Base-by-base conservation (phyloP, 1,140 invertebrate genomes). In the Eulimnadia texana region DNA sequence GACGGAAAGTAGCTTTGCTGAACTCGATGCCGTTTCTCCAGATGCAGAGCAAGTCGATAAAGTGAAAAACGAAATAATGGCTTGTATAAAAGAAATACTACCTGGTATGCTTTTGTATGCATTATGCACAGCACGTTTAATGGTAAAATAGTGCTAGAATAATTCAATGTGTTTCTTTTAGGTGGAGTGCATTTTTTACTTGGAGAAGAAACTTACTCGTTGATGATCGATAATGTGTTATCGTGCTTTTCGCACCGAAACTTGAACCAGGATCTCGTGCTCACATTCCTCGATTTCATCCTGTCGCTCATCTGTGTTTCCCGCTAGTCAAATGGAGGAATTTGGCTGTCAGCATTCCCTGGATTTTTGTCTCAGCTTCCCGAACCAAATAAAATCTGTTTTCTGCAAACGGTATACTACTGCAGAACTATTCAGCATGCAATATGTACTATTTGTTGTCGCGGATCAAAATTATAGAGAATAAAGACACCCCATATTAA, bases 251-350 rank as follows among this genome's bases (percentile, higher is more conserved):
- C 25, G 24, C 24, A 57, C 55, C 11, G 20, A 11, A 27, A 19
- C 3, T 27, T 27, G 11, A 57, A 57, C 22, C 28, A 27, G 11
- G 55, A 57, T 20, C 55, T 57, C 28, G 55, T 33, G 9, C 33
- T 57, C n/a, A 57, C 55, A 3, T 57, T 57, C n/a, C 55, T 57
- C 19, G 55, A 57, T 57, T 57, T 57, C 55, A 20, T 27, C 6
- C 29, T 57, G n/a, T 42, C 33, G 25, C 55, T 29, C 13, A 33
- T 57, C 29, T 29, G 55, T 57, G 16, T 42, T 42, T 16, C 33
- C 16, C 6, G 33, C 16, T 42, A 42, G 16, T 16, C 33, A 42
- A 42, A 42, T 16, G 16, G 33, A 9, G 33, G 33, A 42, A 42
- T 42, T 42, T 42, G 33, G 16, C n/a, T n/a, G n/a, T n/a, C n/a